Percentiles rank a stretch among this genome's conserved stretches.
Evolutionary conservation across 2,797 vertebrate genomes (phyloP).

Genomic region (Coregonus sp.): DNA sequence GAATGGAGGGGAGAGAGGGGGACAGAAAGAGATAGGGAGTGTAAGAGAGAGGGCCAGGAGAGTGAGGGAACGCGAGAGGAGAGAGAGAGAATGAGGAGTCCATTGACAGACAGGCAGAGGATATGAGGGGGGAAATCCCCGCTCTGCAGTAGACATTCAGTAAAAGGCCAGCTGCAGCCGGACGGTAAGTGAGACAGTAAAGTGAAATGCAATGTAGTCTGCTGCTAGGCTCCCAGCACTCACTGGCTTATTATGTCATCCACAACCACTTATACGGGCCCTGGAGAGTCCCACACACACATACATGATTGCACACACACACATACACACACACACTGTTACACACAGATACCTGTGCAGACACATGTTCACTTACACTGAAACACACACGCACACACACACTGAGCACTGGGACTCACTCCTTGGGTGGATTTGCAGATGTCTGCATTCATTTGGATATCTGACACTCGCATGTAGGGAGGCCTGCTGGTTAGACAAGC

Average conservation of each 20-base stretch:
- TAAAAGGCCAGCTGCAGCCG: constrained; percentile 74
- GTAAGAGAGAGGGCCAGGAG: constrained; percentile 13
- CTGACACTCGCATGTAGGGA: constrained; percentile 3
- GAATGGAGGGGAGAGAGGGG: constrained; percentile 46
- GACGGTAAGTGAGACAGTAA: constrained; percentile 8
- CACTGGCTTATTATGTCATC: constrained; percentile 12
- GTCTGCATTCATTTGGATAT: constrained; percentile 17
- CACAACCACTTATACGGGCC: constrained; percentile 3
- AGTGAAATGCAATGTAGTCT: constrained; percentile 5
- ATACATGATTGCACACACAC: not conserved
- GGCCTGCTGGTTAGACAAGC: not conserved
- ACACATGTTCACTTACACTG: no score
- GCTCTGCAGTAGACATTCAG: constrained; percentile 63
- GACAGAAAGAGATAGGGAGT: constrained; percentile 62
- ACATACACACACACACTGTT: not conserved
- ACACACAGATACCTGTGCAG: no score
- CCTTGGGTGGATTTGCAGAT: constrained; percentile 11
- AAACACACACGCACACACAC: not conserved
- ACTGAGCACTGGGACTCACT: not conserved
- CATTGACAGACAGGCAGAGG: constrained; percentile 68
- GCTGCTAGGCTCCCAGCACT: not conserved
- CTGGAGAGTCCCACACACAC: not conserved
- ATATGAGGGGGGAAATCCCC: constrained; percentile 77
- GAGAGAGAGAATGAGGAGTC: constrained; percentile 59
- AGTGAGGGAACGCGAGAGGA: constrained; percentile 35